These are phyloP conservation scores for Neodon shergylaensis DNA, from an alignment of 2,113 vertebrate species.

Conservation along the genomic window DNA sequence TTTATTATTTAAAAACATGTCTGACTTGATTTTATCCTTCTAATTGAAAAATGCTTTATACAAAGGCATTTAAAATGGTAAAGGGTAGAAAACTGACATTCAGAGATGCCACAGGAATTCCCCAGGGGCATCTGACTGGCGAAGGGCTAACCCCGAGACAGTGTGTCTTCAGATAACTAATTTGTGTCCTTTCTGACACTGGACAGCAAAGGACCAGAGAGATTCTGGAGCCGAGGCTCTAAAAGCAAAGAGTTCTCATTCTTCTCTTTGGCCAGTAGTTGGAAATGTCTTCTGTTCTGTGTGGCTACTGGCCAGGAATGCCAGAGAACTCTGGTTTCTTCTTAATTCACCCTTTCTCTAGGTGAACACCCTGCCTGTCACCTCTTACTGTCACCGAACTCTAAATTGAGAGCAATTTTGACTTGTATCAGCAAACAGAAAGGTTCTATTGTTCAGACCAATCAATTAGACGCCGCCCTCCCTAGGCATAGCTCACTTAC, in stretches of 20 bases:
- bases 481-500: neutral
- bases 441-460: neutral
- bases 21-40: neutral
- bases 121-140: neutral
- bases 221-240: neutral
- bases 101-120: neutral
- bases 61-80: neutral
- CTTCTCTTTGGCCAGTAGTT: neutral
- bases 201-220: neutral
- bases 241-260: neutral
- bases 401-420: neutral
- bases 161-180: neutral
- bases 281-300: neutral
- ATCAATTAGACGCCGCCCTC: neutral
- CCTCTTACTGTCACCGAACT: neutral
- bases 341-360: neutral
- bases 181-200: neutral
- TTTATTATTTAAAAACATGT: slow-evolving; percentile 1
- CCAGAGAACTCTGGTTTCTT: neutral
- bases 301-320: neutral
- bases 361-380: neutral
- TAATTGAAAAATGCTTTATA: neutral
- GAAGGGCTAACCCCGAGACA: neutral
- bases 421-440: neutral
- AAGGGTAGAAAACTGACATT: neutral